Conservation (phyloP, 2,888 invertebrate genomes). For the Cheilosia variabilis region DNA sequence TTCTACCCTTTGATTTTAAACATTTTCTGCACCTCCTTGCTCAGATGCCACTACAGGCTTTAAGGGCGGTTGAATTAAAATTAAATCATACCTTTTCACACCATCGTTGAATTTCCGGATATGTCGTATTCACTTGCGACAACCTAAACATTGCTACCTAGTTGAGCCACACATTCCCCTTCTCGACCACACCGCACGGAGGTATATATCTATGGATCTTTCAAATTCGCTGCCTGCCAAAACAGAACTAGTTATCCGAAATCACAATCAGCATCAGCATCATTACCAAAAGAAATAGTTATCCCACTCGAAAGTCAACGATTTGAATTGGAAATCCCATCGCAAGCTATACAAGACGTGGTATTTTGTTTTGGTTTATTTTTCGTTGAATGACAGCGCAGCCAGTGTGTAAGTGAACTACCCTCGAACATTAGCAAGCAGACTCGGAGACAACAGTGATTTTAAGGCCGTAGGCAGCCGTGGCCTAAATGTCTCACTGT, state of each 20-base stretch:
- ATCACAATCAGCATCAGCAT: slow-evolving; percentile 36
- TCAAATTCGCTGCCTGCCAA: neutral
- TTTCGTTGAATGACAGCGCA: slow-evolving; percentile 48
- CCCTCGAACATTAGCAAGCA: slow-evolving; percentile 36
- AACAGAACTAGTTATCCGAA: neutral
- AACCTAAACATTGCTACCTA: neutral
- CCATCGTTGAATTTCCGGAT: neutral
- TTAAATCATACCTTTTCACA: no score
- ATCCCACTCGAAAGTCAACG: slow-evolving; percentile 35
- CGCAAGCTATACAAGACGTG: slow-evolving; percentile 14
- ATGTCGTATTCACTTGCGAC: neutral
- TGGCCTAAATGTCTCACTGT: slow-evolving; percentile 58
- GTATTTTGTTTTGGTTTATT: neutral
- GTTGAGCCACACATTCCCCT: neutral
- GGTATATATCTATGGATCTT: slow-evolving; percentile 33
- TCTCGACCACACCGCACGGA: neutral
- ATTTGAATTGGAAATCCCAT: slow-evolving; percentile 34
- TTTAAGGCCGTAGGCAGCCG: slow-evolving; percentile 49
- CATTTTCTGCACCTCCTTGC: no score
- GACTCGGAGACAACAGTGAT: slow-evolving; percentile 34
- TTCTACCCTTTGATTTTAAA: no score
- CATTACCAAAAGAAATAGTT: slow-evolving; percentile 41
- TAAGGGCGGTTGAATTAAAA: no score
- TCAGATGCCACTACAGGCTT: no score
- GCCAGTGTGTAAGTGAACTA: slow-evolving; percentile 30